Evolutionary conservation across 2,888 invertebrate species (phyloP).

Genomic region (Drosophila putrida): DNA sequence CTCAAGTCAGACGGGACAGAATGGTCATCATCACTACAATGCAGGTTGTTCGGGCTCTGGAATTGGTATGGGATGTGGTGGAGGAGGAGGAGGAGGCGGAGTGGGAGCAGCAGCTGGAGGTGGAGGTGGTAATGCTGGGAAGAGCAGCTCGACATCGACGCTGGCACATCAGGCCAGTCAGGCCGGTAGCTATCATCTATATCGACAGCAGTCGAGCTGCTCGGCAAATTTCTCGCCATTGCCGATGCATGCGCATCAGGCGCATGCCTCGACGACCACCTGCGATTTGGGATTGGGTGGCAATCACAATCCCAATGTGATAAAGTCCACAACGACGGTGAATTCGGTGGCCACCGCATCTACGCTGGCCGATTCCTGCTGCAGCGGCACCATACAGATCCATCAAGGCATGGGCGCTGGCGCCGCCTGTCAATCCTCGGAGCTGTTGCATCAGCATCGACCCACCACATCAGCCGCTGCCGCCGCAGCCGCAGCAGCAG

Average conservation of each 20-base stretch:
- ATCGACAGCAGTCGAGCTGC: conserved; percentile 84
- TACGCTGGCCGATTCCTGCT: conserved; percentile 84
- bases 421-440: conserved; percentile 80
- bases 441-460: conserved; percentile 72
- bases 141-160: conserved; percentile 79
- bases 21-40: conserved; percentile 57
- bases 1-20: conserved; percentile 84
- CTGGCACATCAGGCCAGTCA: conserved; percentile 65
- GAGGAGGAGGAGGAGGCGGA: conserved; percentile 21
- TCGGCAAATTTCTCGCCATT: conserved; percentile 85
- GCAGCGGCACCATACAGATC: conserved; percentile 82
- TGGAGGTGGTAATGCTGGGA: conserved; percentile 41
- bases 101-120: conserved; percentile 16
- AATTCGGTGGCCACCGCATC: conserved; percentile 84
- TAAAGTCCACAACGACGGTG: conserved; percentile 85
- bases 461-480: conserved; percentile 60
- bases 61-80: conserved; percentile 16
- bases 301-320: conserved; percentile 84
- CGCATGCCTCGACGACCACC: conserved; percentile 85
- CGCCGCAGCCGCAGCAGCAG: conserved; percentile 40
- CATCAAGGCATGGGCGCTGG: conserved; percentile 83
- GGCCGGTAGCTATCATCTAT: conserved; percentile 76
- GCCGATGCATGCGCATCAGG: conserved; percentile 84
- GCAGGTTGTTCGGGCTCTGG: conserved; percentile 36
- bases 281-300: conserved; percentile 83